phyloP scores from a whole-genome alignment of 1,140 invertebrate species.

The Ptiloglossa arizonensis region DNA sequence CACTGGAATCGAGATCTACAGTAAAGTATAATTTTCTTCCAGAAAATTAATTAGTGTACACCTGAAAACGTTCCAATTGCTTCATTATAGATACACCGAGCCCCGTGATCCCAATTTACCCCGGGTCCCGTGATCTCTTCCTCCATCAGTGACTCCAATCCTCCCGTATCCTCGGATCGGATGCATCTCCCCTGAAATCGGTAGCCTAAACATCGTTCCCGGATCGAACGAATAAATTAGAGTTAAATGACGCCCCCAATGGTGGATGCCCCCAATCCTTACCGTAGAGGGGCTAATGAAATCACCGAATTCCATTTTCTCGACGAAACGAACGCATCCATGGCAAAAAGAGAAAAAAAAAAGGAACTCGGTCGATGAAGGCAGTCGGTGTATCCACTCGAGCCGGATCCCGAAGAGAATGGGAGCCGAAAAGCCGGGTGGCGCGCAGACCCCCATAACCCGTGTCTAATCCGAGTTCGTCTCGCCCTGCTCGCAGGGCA shows the following conservation, averaged over 20 bases:
- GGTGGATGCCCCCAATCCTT: not conserved
- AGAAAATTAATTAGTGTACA: too few relatives aligned
- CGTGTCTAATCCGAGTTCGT: conserved; percentile 78
- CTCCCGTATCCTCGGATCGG: too few relatives aligned
- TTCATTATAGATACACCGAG: too few relatives aligned
- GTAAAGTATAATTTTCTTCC: too few relatives aligned
- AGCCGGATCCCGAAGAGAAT: conserved; percentile 46
- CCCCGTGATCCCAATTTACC: too few relatives aligned
- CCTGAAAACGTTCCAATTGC: too few relatives aligned
- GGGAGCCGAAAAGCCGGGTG: conserved; percentile 68
- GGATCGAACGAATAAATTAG: conserved; percentile 22
- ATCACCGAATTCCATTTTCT: conserved; percentile 18
- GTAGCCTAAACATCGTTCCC: not conserved
- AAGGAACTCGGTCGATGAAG: not conserved
- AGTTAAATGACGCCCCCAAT: conserved; percentile 11
- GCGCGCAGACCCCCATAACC: conserved; percentile 67
- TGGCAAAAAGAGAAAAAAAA: not conserved
- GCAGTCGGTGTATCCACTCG: conserved; percentile 51
- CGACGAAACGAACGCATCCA: not conserved
- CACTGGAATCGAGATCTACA: too few relatives aligned
- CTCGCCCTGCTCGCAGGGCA: conserved; percentile 71
- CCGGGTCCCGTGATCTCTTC: too few relatives aligned
- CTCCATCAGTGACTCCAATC: too few relatives aligned
- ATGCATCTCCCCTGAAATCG: not conserved
- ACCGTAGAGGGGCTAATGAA: not conserved